phyloP scores from a whole-genome alignment of 2,888 invertebrate genomes.

The Hoplodrina blanda region DNA sequence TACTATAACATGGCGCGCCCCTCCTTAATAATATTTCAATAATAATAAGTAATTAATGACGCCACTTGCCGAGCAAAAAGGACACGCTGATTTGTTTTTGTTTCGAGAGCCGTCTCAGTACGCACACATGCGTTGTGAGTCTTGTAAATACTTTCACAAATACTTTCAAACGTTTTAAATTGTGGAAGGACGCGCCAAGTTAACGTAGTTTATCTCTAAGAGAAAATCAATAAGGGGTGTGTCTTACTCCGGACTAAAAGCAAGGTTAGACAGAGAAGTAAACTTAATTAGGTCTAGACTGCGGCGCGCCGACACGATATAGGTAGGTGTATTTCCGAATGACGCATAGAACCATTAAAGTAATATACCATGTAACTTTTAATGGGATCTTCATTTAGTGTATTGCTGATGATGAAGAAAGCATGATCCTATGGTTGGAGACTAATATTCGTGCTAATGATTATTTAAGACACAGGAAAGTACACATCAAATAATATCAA shows the following conservation, averaged over 20 bases:
- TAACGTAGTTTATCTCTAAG: no score
- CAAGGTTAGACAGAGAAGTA: constrained; percentile 5
- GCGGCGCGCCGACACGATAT: constrained; percentile 25
- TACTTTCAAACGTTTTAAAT: no score
- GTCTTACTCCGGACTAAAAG: not conserved
- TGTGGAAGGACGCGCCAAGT: no score
- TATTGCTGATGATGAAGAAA: not conserved
- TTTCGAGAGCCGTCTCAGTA: no score
- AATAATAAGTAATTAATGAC: no score
- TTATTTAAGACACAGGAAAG: not conserved
- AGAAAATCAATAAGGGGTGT: constrained; percentile 3
- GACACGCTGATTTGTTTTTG: no score
- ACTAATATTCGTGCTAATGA: not conserved
- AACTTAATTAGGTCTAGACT: constrained; percentile 30
- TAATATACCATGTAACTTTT: constrained; percentile 4
- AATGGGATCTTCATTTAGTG: not conserved
- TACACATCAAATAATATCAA: not conserved
- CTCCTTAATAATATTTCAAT: no score
- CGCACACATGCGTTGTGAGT: no score
- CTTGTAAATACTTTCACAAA: no score
- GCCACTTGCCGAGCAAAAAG: no score
- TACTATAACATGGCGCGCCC: no score
- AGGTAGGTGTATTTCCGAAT: constrained; percentile 6
- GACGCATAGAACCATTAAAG: constrained; percentile 26
- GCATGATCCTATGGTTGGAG: no score